Base-by-base conservation (phyloP, 2,888 invertebrate genomes). In the Lathronympha strigana region DNA sequence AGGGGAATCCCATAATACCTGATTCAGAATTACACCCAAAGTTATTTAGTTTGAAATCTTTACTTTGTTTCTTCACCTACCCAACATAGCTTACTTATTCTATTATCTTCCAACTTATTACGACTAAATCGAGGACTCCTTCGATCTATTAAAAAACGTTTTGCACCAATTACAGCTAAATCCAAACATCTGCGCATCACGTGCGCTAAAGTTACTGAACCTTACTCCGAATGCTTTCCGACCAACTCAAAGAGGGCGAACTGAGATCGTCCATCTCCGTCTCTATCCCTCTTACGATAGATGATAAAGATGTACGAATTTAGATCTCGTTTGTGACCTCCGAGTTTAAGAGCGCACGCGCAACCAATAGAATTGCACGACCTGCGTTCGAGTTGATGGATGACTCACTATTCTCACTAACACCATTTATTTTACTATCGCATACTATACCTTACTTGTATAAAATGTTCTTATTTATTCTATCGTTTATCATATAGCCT, bases 81-180 rank as follows among this genome's bases (percentile, higher is more conserved):
- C n/a, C n/a, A n/a, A n/a, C n/a, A n/a, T n/a, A n/a, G n/a, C n/a
- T n/a, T n/a, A n/a, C n/a, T n/a, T n/a, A n/a, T n/a, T n/a, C n/a
- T n/a, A 33, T 13, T 9, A 19, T 31, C 8, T 21, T 13, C 11
- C 21, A 5, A 38, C 6, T 17, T 25, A 13, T 17, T 38, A 17
- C 28, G 19, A 19, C 19, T 9, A 31, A 28, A 43, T 19, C 19
- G 31, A 45, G 19, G 28, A 21, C 13, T 45, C n/a, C 4, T 13
- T 43, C 31, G 5, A 21, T 51, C 43, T 51, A 31, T 21, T 19
- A 23, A 25, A 47, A 45, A 36, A 11, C 45, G 43, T 54, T 62
- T 62, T 47, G 54, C 47, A 38, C 45, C 47, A 47, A 54, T 62
- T 62, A 62, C 21, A 28, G 49, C 21, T 63, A 40, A 38, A 55